Evolutionary conservation across 2,888 invertebrate genomes (phyloP).

Genomic region (Diloba caeruleocephala): DNA sequence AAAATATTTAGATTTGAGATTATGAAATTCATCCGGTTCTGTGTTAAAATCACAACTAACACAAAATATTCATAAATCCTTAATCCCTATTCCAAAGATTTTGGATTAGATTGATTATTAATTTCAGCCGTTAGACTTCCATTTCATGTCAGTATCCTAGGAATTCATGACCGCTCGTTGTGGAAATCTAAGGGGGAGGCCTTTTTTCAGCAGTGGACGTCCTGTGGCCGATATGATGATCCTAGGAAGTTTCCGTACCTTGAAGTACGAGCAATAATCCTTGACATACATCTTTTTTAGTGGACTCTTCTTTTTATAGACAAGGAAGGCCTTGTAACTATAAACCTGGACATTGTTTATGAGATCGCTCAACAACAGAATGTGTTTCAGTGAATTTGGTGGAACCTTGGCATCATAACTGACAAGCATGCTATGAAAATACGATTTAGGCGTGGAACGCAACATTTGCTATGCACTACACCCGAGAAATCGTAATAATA

Average conservation of each 20-base stretch:
- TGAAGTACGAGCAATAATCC: constrained; percentile 7
- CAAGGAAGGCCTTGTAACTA: constrained; percentile 28
- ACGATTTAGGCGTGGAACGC: constrained; percentile 19
- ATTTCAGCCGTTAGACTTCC: too few species aligned
- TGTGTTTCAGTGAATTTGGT: constrained; percentile 10
- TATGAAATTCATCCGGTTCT: too few species aligned
- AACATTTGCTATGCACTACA: constrained; percentile 9
- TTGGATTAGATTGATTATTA: too few species aligned
- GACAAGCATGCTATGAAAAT: constrained; percentile 35
- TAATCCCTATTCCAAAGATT: too few species aligned
- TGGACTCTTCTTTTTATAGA: constrained; percentile 37
- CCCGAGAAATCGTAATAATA: constrained; percentile 17
- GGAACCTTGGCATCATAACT: constrained; percentile 40
- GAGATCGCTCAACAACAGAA: constrained; percentile 2
- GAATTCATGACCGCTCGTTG: too few species aligned
- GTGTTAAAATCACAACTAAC: too few species aligned
- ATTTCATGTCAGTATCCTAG: too few species aligned
- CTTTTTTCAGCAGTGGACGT: too few species aligned
- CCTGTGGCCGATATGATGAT: too few species aligned
- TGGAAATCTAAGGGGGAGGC: too few species aligned
- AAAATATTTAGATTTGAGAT: too few species aligned
- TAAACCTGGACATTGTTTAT: constrained; percentile 30
- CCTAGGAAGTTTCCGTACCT: constrained; percentile 22
- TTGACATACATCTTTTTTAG: constrained; percentile 22
- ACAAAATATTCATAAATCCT: too few species aligned